Evolutionary conservation across 2,888 invertebrate genomes (phyloP).

Genomic region (Drosophila demipolita): DNA sequence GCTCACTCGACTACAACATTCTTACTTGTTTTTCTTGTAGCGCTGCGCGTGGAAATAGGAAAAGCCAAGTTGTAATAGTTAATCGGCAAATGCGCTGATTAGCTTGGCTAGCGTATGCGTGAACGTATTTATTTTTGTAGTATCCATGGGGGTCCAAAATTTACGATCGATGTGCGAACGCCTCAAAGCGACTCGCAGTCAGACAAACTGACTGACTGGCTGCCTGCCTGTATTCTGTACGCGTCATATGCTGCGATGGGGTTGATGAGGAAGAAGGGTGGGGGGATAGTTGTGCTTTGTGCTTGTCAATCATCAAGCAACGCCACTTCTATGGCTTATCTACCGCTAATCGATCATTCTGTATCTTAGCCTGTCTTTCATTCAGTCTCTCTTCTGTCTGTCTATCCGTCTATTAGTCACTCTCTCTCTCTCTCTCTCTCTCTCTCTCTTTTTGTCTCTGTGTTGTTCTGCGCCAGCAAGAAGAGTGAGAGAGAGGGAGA

Average conservation of each 20-base stretch:
- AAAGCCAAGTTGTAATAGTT: constrained; percentile 35
- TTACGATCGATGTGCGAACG: constrained; percentile 23
- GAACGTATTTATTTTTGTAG: constrained; percentile 8
- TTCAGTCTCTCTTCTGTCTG: constrained; percentile 1
- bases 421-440: background rate
- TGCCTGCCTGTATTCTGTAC: background rate
- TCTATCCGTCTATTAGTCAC: constrained; percentile 4
- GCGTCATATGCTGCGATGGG: constrained; percentile 32
- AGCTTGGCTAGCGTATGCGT: constrained; percentile 21
- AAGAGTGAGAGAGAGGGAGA: constrained; percentile 10
- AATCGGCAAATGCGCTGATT: constrained; percentile 56
- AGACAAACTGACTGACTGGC: constrained; percentile 11
- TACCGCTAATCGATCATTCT: constrained; percentile 66
- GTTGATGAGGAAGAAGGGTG: background rate
- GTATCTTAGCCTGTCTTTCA: constrained; percentile 37
- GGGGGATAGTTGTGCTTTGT: constrained; percentile 25
- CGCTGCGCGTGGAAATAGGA: background rate
- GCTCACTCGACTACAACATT: too few relatives aligned
- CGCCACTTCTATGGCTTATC: constrained; percentile 69
- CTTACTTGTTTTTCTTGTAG: too few relatives aligned
- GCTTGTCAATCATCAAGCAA: constrained; percentile 64
- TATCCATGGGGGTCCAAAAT: constrained; percentile 29
- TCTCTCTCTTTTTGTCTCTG: background rate
- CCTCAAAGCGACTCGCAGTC: constrained; percentile 23
- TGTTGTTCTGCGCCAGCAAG: constrained; percentile 9